Base-by-base conservation (phyloP, 53 echinoderm and acorn worm genomes). In the Patiria pectinifera region DNA sequence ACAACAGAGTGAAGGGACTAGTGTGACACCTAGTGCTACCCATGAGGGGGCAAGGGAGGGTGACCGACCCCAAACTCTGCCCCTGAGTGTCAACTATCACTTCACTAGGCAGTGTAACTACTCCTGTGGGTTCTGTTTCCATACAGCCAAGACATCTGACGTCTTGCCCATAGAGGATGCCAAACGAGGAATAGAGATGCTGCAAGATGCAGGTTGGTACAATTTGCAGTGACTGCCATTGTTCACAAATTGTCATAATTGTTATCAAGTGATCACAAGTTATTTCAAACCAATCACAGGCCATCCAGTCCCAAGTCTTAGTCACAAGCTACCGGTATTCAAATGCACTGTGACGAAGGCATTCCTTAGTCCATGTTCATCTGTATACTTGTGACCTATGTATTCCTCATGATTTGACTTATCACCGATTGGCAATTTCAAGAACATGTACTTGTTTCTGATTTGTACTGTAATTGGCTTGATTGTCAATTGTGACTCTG, bases 41-140 rank as follows among this genome's bases (percentile, higher is more conserved):
- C 24, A n/a, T 74, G 74, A 21, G 24, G 19, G 24, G 21, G 74
- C 74, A 16, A 16, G 23, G 23, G 19, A 24, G 74, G 74, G 69
- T 11, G 4, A 74, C 24, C 0, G 4, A 6, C 4, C 24, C 74
- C 74, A n/a, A 24, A 23, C 8, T 15, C 66, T 90, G 63, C 90
- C 90, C 44, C 14, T 69, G 22, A 90, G 90, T 66, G 90, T 90
- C 47, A 90, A 90, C 90, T 90, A 90, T 80, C 90, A 90, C 49
- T 90, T 90, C 90, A 90, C 90, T 19, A 63, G 90, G 48, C 66
- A 90, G 80, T 90, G 90, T 63, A 90, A 90, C 80, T 90, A 90
- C 49, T 77, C 77, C 45, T 90, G 90, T 77, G 90, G 90, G 78
- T 90, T 90, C 82, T 90, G 90, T 63, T 90, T 90, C 81, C 90